Percentiles rank a stretch among this genome's conserved stretches.
Conservation (phyloP, 2,113 vertebrate genomes). For the Pangasianodon gigas region DNA sequence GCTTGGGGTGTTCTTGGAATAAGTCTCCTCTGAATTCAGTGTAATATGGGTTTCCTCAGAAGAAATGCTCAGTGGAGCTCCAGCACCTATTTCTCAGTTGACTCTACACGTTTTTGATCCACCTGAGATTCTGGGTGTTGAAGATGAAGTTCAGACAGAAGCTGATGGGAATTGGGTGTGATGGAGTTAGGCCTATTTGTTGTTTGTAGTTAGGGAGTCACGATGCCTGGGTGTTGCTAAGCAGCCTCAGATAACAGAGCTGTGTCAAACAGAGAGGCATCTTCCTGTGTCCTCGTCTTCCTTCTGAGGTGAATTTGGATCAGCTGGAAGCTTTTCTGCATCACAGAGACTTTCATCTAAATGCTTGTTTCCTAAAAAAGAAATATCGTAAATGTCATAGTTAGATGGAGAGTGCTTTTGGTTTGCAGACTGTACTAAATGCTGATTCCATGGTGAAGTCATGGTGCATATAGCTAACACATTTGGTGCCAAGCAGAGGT, state of each 20-base stretch:
- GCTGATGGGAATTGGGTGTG: constrained; percentile 24
- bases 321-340: background rate
- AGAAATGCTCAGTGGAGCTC: background rate
- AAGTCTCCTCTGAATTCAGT: background rate
- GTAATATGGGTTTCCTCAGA: background rate
- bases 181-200: constrained; percentile 13
- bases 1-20: background rate
- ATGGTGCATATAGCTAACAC: background rate
- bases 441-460: background rate
- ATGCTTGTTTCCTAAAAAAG: background rate
- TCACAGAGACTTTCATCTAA: background rate
- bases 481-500: background rate
- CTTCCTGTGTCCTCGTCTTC: background rate
- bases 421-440: background rate
- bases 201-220: constrained; percentile 31
- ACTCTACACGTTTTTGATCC: background rate
- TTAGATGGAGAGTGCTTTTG: background rate
- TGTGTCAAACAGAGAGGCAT: constrained; percentile 14
- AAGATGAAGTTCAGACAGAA: background rate
- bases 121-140: background rate
- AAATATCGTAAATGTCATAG: background rate
- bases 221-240: constrained; percentile 36
- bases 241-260: constrained; percentile 22
- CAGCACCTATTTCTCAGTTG: background rate
- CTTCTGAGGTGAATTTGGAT: background rate